Evolutionary conservation across 2,113 vertebrate species (phyloP), one percentile per base, ranked within the genome.

Genomic region (Tenrec ecaudatus): DNA sequence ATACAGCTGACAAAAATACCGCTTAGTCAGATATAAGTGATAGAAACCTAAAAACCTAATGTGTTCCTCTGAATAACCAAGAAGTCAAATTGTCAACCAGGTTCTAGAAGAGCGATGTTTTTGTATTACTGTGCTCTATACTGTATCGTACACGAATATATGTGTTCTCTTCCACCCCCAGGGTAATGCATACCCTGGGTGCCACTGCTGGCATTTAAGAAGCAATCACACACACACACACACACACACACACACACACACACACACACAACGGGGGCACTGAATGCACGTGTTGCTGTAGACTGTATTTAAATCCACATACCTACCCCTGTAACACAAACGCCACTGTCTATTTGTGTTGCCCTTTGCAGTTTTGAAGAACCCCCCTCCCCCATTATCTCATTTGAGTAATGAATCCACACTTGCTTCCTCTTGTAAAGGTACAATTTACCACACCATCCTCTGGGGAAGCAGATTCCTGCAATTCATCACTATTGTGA

Each of bases 401-500:
- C 84, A 66, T 89, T 86, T 94, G 91, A 96, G 86, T 80, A 93
- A 94, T 95, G 86, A 92, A 81, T 27, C 75, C 1, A 11, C 40
- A 71, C 64, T 92, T 22, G 64, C 79, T 95, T 53, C 83, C 79
- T 57, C 31, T 10, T 0, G 20, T 60, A 57, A 31, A 88, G 29
- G 93, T 90, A 92, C 29, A 40, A 10, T 69, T 88, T n/a, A n/a
- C 62, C 12, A 8, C n/a, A 47, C 4, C n/a, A 4, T 73, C 68
- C 77, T 94, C 53, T 58, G 4, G 76, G 58, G 84, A 91, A 93
- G n/a, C 29, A 0, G 36, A 29, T 43, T 36, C 47, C 16, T 86
- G 83, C 90, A 81, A 93, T 73, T 3, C 31, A 85, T 66, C 86
- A 58, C 36, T 17, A 36, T 64, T 20, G 66, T 64, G 69, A 33